phyloP scores from a whole-genome alignment of 2,888 invertebrate genomes.

The Horisme vitalbata region DNA sequence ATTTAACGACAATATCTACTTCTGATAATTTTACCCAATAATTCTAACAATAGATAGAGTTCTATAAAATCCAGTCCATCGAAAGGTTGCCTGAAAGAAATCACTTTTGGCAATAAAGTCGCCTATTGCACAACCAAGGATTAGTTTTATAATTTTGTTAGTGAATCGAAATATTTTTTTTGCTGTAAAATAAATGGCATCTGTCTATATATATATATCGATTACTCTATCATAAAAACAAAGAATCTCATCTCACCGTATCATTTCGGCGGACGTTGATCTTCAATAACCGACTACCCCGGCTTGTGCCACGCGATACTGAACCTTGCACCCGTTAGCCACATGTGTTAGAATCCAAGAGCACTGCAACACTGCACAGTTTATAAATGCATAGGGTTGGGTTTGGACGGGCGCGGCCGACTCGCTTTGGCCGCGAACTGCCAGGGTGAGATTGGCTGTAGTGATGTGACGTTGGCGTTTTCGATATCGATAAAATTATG shows the following conservation, averaged over 20 bases:
- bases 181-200: no score
- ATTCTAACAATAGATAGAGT: no score
- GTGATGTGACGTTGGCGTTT: slow-evolving; percentile 43
- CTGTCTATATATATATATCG: no score
- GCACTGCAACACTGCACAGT: slow-evolving; percentile 49
- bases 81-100: no score
- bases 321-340: slow-evolving; percentile 72
- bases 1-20: no score
- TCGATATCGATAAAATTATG: slow-evolving; percentile 11
- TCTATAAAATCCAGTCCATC: no score
- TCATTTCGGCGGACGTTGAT: slow-evolving; percentile 71
- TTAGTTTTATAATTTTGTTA: no score
- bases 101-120: no score
- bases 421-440: slow-evolving; percentile 60
- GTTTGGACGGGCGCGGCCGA: slow-evolving; percentile 60
- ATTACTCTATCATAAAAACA: slow-evolving; percentile 3
- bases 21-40: no score
- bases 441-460: slow-evolving; percentile 43
- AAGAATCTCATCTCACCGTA: slow-evolving; percentile 62
- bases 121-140: no score
- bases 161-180: no score
- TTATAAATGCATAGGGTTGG: slow-evolving; percentile 33
- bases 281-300: slow-evolving; percentile 64
- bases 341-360: slow-evolving; percentile 73
- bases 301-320: slow-evolving; percentile 78